These are phyloP conservation scores for Drosophila burlai DNA, from an alignment of 1,140 invertebrate species.

Conservation along the genomic window DNA sequence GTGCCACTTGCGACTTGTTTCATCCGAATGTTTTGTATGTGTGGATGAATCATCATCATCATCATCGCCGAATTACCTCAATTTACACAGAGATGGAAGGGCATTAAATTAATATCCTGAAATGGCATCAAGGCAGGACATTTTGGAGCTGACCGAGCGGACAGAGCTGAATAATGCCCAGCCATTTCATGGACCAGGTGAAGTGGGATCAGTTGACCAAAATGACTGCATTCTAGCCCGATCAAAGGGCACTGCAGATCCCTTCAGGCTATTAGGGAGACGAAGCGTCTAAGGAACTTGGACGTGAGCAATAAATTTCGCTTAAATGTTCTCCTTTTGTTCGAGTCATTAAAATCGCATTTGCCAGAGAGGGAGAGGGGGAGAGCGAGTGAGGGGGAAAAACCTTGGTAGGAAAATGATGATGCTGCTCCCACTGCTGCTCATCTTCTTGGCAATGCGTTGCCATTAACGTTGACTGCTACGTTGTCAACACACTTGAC, in stretches of 20 bases:
- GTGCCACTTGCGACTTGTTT: neutral
- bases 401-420: constrained; percentile 21
- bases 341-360: constrained; percentile 82
- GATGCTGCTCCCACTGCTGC: constrained; percentile 4
- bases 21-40: constrained; percentile 19
- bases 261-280: neutral
- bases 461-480: constrained; percentile 75
- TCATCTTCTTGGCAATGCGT: constrained; percentile 19
- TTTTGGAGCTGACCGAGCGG: neutral
- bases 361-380: constrained; percentile 32
- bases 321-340: constrained; percentile 77
- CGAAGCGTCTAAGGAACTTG: neutral
- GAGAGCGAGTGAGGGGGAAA: neutral
- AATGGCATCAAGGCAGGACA: neutral
- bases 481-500: constrained; percentile 83
- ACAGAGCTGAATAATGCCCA: constrained; percentile 10
- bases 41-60: neutral
- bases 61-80: constrained; percentile 24
- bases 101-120: constrained; percentile 39
- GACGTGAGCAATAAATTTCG: constrained; percentile 66
- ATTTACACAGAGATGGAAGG: constrained; percentile 33
- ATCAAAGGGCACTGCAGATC: constrained; percentile 4
- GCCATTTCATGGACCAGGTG: neutral
- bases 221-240: neutral
- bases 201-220: constrained; percentile 17